Percentiles rank a stretch among this genome's conserved stretches.
Evolutionary conservation across 2,888 invertebrate genomes (phyloP).

Genomic region (Phlogophora meticulosa): DNA sequence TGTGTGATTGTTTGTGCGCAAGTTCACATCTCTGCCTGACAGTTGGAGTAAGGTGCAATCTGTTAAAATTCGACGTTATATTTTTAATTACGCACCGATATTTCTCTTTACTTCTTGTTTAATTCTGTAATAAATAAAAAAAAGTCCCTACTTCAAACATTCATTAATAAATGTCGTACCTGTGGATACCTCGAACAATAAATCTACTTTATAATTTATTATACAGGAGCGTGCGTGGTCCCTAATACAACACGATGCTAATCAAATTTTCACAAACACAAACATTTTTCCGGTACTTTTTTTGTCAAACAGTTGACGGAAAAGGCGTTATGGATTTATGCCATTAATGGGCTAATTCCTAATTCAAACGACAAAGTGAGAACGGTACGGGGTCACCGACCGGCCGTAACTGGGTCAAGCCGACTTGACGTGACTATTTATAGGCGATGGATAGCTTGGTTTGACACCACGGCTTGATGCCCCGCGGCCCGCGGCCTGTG

Average conservation of each 20-base stretch:
- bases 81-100: background rate
- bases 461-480: conserved; percentile 68
- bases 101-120: too few species aligned
- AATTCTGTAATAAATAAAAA: too few species aligned
- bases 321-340: conserved; percentile 25
- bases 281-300: background rate
- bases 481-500: conserved; percentile 44
- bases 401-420: conserved; percentile 76
- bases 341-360: conserved; percentile 47
- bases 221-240: background rate
- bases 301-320: conserved; percentile 20
- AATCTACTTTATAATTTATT: conserved; percentile 11
- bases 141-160: too few species aligned
- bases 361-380: conserved; percentile 66
- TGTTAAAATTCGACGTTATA: background rate
- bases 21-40: conserved; percentile 10
- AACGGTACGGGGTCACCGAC: conserved; percentile 75
- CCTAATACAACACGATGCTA: background rate
- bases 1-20: background rate
- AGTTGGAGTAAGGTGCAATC: conserved; percentile 12
- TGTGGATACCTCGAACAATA: background rate
- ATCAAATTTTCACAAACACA: conserved; percentile 32
- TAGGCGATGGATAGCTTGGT: conserved; percentile 71
- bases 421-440: conserved; percentile 78
- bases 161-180: background rate